phyloP scores from a whole-genome alignment of 2,797 vertebrate genomes.

The Yasuhikotakia modesta region DNA sequence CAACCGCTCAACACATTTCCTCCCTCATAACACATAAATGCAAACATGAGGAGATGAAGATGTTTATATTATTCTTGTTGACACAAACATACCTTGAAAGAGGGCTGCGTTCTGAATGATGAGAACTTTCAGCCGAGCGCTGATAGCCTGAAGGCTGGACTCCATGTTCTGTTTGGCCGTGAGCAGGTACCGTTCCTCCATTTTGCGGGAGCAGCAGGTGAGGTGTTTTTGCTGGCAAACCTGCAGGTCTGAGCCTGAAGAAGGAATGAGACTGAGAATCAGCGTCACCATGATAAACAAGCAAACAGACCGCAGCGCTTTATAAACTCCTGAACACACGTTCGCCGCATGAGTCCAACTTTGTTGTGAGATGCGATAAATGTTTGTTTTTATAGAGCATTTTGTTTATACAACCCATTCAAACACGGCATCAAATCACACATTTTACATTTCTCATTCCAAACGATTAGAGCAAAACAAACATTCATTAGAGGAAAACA shows the following conservation, averaged over 20 bases:
- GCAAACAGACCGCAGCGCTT: conserved; percentile 41
- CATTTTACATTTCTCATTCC: conserved; percentile 24
- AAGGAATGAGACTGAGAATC: conserved; percentile 54
- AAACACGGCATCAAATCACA: conserved; percentile 17
- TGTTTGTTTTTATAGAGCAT: conserved; percentile 34
- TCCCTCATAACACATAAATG: too few relatives aligned
- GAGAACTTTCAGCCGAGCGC: conserved; percentile 90
- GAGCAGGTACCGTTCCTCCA: conserved; percentile 95
- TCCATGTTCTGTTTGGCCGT: conserved; percentile 89
- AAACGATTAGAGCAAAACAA: conserved; percentile 18
- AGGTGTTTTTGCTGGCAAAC: conserved; percentile 90
- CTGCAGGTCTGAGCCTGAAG: conserved; percentile 90
- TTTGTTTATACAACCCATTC: conserved; percentile 39
- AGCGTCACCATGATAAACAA: conserved; percentile 25
- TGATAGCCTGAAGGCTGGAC: conserved; percentile 89
- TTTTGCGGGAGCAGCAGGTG: conserved; percentile 93
- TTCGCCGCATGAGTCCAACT: conserved; percentile 40
- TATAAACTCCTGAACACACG: conserved; percentile 23
- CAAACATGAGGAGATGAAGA: too few relatives aligned
- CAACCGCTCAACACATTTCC: too few relatives aligned
- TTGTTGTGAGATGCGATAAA: conserved; percentile 32
- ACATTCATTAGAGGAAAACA: conserved; percentile 39
- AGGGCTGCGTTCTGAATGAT: conserved; percentile 95
- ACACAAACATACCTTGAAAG: conserved; percentile 86
- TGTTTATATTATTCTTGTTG: not conserved